Conservation (phyloP, 2,888 invertebrate species). For the Teinopalpus imperialis region DNA sequence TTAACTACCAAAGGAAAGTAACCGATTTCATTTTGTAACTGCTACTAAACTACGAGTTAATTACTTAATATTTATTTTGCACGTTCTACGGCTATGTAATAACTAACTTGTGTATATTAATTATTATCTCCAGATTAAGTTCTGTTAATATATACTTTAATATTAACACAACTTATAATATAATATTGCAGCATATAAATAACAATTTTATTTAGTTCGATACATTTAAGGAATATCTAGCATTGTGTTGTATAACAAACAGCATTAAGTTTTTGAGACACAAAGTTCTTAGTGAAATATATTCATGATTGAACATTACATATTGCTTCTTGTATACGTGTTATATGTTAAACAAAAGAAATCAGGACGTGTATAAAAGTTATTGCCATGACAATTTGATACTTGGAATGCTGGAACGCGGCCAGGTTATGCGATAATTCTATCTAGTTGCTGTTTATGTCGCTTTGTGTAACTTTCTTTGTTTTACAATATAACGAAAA, state of each 20-base stretch:
- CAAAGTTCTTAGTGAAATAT: slow-evolving; percentile 14
- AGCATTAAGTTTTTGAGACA: slow-evolving; percentile 8
- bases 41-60: too few relatives aligned
- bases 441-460: slow-evolving; percentile 26
- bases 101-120: too few relatives aligned
- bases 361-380: slow-evolving; percentile 26
- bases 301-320: slow-evolving; percentile 19
- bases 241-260: slow-evolving; percentile 6
- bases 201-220: too few relatives aligned
- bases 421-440: slow-evolving; percentile 27
- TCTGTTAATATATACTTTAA: too few relatives aligned
- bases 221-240: too few relatives aligned
- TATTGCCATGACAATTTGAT: slow-evolving; percentile 28
- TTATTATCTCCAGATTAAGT: too few relatives aligned
- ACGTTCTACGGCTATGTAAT: too few relatives aligned
- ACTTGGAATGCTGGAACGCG: slow-evolving; percentile 25
- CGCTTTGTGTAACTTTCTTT: slow-evolving; percentile 21
- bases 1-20: too few relatives aligned
- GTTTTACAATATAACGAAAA: slow-evolving; percentile 21
- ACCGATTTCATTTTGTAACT: too few relatives aligned
- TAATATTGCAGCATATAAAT: too few relatives aligned
- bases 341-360: slow-evolving; percentile 27
- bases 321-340: slow-evolving; percentile 14
- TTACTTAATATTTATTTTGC: too few relatives aligned
- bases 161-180: too few relatives aligned